Evolutionary conservation across 2,888 invertebrate genomes (phyloP), one percentile per base, ranked within the genome.

Genomic region (Neoascia interrupta): DNA sequence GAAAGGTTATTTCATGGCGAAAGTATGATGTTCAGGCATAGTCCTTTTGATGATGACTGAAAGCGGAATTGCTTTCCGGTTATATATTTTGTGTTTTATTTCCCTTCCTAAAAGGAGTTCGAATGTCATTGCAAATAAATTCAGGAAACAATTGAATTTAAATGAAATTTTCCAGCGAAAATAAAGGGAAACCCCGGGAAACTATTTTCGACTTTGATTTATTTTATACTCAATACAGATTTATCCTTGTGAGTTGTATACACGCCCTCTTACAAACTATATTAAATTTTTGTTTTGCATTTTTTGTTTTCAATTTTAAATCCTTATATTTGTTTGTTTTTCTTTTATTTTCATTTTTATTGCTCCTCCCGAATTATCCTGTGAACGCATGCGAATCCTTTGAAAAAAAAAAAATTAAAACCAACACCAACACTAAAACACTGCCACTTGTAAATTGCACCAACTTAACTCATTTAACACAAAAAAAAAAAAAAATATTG

Each of bases 381-480:
- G 70, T 66, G 76, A 49, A 70, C 72, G 76, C 64, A 76, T 70
- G 72, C 31, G 64, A 76, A 72, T 47, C 70, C 41, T 72, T 39
- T 37, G 37, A 34, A 60, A 39, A 19, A 41, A 47, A 21, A 41
- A 26, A 39, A 26, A 37, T 18, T 39, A 26, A 39, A 45, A 31
- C 39, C 16, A 28, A 13, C 26, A 41, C 31, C 3, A 31, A 31
- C 21, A 49, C 28, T 16, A 23, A 47, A n/a, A 18, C 34, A 36
- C 21, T 15, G 5, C 19, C 28, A 69, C 36, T 10, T 15, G 51
- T 8, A 64, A 73, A 66, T 23, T 36, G 26, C 28, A 18, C 61
- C 8, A n/a, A 47, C 51, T 13, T 36, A 37, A 47, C 10, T 19
- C 13, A 66, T 19, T 18, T 39, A 69, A 72, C 5, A 68, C 10